Base-by-base conservation (phyloP, 2,113 vertebrate genomes). In the Monarcha castaneiventris region DNA sequence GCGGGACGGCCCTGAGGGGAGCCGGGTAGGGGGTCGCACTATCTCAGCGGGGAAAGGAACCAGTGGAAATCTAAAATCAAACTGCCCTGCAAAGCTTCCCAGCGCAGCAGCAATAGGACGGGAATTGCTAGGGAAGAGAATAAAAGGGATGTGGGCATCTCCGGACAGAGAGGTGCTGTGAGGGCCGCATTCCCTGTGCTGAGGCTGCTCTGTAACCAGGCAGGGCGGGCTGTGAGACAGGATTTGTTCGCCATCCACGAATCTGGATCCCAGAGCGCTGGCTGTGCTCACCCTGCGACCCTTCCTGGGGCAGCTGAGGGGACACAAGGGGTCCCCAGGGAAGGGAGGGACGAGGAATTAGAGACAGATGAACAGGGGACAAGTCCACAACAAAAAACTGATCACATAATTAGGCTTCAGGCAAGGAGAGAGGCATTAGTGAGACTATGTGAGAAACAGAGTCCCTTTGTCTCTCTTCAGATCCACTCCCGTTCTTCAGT, bases 161-260 rank as follows among this genome's bases (percentile, higher is more conserved):
- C 51, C n/a, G n/a, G n/a, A n/a, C n/a, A n/a, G n/a, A n/a, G 61
- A 26, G 35, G 43, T 20, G 30, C 44, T 41, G n/a, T 3, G 3
- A 4, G 43, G 71, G 72, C 10, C 67, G 2, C 0, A 3, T 12
- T 29, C 26, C 15, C 32, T 0, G 19, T 32, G 11, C 2, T 4
- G 21, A 23, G 33, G n/a, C 29, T 27, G 51, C 9, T 16, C 23
- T 19, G 8, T 27, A 3, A 19, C 3, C 59, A 41, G 10, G 0
- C 46, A n/a, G 32, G 15, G 30, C 26, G 37, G 48, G 5, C 33
- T 20, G 18, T 13, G 21, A 4, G 5, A 9, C 37, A 11, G 27
- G 33, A 9, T 49, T 71, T 83, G 29, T 8, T 16, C 41, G 37
- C 21, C 52, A 11, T 5, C 4, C 8, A 0, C 6, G 7, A 3